These are phyloP conservation scores for Oscheius sp. DNA, from an alignment of 2,888 invertebrate species.

Conservation along the genomic window DNA sequence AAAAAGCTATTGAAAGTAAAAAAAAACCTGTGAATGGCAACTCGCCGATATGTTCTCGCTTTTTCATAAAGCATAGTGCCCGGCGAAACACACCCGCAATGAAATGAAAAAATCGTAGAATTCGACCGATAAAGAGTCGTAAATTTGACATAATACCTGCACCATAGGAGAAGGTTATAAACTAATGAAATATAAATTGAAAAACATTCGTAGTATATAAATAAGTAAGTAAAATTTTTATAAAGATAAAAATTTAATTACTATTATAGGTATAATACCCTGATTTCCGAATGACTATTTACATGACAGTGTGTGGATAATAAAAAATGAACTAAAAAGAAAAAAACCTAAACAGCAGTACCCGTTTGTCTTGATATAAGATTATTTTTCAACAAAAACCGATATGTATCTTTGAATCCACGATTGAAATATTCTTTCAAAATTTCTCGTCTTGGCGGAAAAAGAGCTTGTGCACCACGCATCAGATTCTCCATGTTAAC, in stretches of 20 bases:
- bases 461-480: conserved; percentile 70
- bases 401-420: conserved; percentile 70
- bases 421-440: conserved; percentile 70
- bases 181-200: background rate
- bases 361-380: conserved; percentile 18
- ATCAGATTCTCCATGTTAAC: conserved; percentile 70
- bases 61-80: conserved; percentile 37
- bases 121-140: conserved; percentile 29
- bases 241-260: background rate
- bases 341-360: conserved; percentile 6
- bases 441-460: conserved; percentile 69
- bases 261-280: background rate
- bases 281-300: background rate
- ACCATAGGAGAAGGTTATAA: background rate
- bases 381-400: conserved; percentile 65
- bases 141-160: conserved; percentile 31
- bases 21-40: conserved; percentile 43
- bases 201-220: background rate
- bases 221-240: background rate
- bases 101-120: conserved; percentile 35
- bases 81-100: conserved; percentile 31
- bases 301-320: background rate
- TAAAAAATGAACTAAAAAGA: background rate
- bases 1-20: background rate
- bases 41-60: conserved; percentile 54